Conservation (phyloP, 2,113 vertebrate genomes). For the Larimichthys crocea region DNA sequence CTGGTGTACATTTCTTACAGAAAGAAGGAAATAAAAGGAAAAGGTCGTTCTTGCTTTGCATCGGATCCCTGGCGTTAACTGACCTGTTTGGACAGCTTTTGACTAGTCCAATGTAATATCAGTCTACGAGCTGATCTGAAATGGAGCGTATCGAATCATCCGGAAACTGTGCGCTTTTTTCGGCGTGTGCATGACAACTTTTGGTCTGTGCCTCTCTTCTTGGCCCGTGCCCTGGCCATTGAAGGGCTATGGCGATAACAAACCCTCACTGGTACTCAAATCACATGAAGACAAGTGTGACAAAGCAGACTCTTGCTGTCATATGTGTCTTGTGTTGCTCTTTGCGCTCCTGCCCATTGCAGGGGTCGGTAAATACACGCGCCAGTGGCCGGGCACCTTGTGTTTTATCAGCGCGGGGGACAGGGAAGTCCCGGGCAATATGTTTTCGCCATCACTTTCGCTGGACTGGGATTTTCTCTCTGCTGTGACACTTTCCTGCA, state of each 20-base stretch:
- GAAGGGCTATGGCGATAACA: slow-evolving; percentile 91
- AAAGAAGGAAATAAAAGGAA: slow-evolving; percentile 89
- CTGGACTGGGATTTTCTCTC: slow-evolving; percentile 87
- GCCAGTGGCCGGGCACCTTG: slow-evolving; percentile 98
- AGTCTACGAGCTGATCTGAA: slow-evolving; percentile 87
- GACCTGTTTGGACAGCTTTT: slow-evolving; percentile 94
- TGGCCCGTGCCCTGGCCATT: slow-evolving; percentile 94
- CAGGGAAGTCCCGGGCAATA: slow-evolving; percentile 74
- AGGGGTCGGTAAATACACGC: slow-evolving; percentile 89
- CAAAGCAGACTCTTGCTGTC: slow-evolving; percentile 83
- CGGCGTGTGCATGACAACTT: slow-evolving; percentile 94
- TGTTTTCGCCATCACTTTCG: slow-evolving; percentile 89
- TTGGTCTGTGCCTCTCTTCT: slow-evolving; percentile 93
- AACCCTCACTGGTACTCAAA: slow-evolving; percentile 94
- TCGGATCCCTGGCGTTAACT: slow-evolving; percentile 92
- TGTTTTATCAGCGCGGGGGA: slow-evolving; percentile 92
- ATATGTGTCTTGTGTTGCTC: slow-evolving; percentile 85
- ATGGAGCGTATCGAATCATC: slow-evolving; percentile 88
- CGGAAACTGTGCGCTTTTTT: slow-evolving; percentile 91
- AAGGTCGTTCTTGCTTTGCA: slow-evolving; percentile 94
- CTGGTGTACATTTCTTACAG: slow-evolving; percentile 90
- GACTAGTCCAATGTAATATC: slow-evolving; percentile 96
- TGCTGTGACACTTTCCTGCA: slow-evolving; percentile 90
- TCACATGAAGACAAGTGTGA: slow-evolving; percentile 90
- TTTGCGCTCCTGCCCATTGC: slow-evolving; percentile 91